Conservation (phyloP, 2,888 invertebrate species). For the Hecatera dysodea region DNA sequence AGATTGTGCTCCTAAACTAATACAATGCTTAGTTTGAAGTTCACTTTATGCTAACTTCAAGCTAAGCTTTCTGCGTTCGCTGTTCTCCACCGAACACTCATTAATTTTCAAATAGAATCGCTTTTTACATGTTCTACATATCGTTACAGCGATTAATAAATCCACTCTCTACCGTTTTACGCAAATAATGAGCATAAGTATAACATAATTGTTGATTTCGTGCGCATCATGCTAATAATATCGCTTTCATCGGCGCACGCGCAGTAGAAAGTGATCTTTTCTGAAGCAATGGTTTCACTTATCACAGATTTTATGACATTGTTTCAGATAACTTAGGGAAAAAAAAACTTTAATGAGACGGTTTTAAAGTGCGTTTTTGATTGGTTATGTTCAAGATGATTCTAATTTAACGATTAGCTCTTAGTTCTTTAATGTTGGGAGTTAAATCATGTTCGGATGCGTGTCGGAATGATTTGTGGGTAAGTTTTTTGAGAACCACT, state of each 20-base stretch:
- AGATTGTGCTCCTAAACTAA: background rate
- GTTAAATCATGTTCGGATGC: constrained; percentile 9
- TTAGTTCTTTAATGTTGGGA: constrained; percentile 16
- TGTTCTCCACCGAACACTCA: no score
- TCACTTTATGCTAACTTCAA: no score
- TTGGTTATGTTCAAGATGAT: constrained; percentile 3
- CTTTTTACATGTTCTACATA: constrained; percentile 23
- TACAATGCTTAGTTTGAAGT: no score
- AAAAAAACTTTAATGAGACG: constrained; percentile 2
- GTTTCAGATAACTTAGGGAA: constrained; percentile 20
- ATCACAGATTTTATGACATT: constrained; percentile 52
- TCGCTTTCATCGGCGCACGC: constrained; percentile 72
- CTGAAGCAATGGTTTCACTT: constrained; percentile 67
- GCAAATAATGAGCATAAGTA: constrained; percentile 51
- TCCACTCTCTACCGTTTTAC: constrained; percentile 56
- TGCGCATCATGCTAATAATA: constrained; percentile 71
- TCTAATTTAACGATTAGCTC: constrained; percentile 15
- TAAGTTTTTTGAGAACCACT: background rate
- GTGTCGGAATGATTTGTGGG: background rate
- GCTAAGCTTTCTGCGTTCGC: no score
- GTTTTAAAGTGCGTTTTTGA: constrained; percentile 31
- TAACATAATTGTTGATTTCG: constrained; percentile 67
- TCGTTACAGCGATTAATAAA: constrained; percentile 25
- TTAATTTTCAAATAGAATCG: constrained; percentile 3
- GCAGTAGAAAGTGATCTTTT: constrained; percentile 73